phyloP scores from a whole-genome alignment of 2,113 vertebrate genomes.

The Platichthys flesus region DNA sequence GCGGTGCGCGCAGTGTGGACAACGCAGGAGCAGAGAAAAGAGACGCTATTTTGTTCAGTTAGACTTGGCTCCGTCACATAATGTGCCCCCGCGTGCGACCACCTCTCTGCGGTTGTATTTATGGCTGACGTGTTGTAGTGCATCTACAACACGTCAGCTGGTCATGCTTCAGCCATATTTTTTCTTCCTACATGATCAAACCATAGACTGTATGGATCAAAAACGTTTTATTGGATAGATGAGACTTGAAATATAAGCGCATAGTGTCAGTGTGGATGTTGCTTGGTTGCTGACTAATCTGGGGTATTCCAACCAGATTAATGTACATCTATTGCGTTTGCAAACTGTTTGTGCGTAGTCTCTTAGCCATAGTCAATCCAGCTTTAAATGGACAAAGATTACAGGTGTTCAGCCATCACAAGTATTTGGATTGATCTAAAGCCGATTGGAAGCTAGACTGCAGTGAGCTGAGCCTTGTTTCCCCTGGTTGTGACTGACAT shows the following conservation, averaged over 20 bases:
- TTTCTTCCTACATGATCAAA: neutral
- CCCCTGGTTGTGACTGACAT: conserved; percentile 70
- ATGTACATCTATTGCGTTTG: neutral
- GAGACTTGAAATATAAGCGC: neutral
- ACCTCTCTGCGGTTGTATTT: conserved; percentile 6
- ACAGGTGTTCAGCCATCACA: conserved; percentile 23
- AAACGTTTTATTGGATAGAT: neutral
- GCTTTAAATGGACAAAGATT: conserved; percentile 41
- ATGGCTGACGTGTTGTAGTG: conserved; percentile 5
- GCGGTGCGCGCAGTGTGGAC: neutral
- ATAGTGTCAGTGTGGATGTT: neutral
- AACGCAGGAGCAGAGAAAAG: conserved; percentile 1
- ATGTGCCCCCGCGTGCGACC: conserved; percentile 9
- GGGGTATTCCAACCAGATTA: neutral
- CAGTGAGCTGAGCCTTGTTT: conserved; percentile 32
- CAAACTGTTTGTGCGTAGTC: neutral
- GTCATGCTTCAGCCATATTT: neutral
- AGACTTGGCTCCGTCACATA: neutral
- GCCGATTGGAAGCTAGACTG: conserved; percentile 30
- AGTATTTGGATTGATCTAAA: conserved; percentile 39
- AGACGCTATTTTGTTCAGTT: neutral
- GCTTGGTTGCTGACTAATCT: no score
- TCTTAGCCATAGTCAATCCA: conserved; percentile 15
- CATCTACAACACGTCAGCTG: neutral
- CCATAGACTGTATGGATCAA: neutral